Conservation (phyloP, 2,888 invertebrate species). For the Augochlorella aurata region DNA sequence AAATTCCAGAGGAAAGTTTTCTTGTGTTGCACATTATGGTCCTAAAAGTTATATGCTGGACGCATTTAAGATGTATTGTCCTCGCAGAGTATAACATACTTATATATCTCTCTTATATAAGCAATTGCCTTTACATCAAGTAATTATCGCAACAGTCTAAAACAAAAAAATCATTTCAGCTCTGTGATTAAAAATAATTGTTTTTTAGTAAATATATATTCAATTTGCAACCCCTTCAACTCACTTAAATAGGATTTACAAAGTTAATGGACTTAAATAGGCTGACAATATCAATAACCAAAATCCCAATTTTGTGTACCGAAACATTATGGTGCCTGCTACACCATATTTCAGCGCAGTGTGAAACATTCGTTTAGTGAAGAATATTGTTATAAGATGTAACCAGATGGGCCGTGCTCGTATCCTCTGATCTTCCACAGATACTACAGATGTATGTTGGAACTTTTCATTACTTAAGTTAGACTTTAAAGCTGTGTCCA, state of each 20-base stretch:
- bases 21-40: neutral
- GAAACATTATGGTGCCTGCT: constrained; percentile 66
- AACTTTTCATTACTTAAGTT: neutral
- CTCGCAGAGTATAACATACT: neutral
- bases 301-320: constrained; percentile 67
- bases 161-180: neutral
- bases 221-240: constrained; percentile 11
- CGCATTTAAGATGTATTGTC: constrained; percentile 19
- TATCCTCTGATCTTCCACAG: neutral
- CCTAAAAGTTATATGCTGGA: neutral
- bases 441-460: neutral
- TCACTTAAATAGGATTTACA: constrained; percentile 64
- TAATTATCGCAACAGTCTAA: too few relatives aligned
- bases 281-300: constrained; percentile 69
- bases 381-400: constrained; percentile 70
- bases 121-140: neutral
- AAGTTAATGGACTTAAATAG: constrained; percentile 25
- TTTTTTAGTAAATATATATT: neutral
- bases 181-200: neutral
- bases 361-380: constrained; percentile 70
- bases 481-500: neutral
- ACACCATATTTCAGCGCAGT: constrained; percentile 68
- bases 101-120: neutral
- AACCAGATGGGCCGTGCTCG: constrained; percentile 60
- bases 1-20: neutral